Evolutionary conservation across 2,113 vertebrate species (phyloP), one percentile per base, ranked within the genome.

Genomic region (Oreocharis arfaki): DNA sequence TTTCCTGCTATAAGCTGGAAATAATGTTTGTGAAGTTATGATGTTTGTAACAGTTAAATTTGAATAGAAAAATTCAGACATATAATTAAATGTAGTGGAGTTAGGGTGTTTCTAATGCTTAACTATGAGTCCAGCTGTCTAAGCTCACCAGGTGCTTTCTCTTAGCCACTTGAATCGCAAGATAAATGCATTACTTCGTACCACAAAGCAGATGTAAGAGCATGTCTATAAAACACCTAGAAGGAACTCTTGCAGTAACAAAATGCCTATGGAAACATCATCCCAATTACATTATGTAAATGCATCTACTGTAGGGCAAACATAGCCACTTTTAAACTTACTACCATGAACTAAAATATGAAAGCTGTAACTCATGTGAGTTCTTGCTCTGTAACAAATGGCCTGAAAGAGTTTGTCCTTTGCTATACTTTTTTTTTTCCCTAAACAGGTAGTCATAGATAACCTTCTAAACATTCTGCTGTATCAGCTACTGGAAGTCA

Each of bases 381-480:
- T 50, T 83, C 30, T 32, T 83, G 46, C 35, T 80, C 42, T 74
- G 18, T 32, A 70, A 75, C 16, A 73, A 85, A 44, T 42, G 18
- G 7, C 44, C 70, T 74, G 33, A 23, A 76, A 27, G 16, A 39
- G 6, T 76, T 87, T 80, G 42, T 85, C 15, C 26, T 57, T 49
- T n/a, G 12, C 49, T 76, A 4, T 32, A 13, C 0, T 0, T 53
- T 39, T 32, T 20, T 57, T 17, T 52, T 33, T 12, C 0, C n/a
- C 9, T 37, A 14, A 28, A 55, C 46, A 84, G 23, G 10, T 5
- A 47, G 19, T 60, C 5, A 18, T 11, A 13, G 23, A 11, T 32
- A 37, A 60, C 17, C 10, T 80, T 76, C 32, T 60, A 60, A 84
- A n/a, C 16, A 33, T 42, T 39, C 26, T 84, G 32, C 23, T 61